Evolutionary conservation across 2,797 vertebrate species (phyloP), one percentile per base, ranked within the genome.

Genomic region (Peromyscus attwateri): DNA sequence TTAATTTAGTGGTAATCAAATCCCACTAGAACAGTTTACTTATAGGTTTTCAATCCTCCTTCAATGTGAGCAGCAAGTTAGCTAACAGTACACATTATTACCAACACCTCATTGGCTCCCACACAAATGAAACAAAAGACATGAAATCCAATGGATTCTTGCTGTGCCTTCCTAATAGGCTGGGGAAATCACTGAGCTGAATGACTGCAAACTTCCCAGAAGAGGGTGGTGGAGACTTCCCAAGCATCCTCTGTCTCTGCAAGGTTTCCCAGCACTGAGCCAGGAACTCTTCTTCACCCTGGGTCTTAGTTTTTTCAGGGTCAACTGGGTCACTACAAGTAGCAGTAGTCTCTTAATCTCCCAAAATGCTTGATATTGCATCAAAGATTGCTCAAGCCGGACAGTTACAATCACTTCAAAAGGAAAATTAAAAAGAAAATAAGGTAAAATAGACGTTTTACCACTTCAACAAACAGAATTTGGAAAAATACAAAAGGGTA

Each of bases 381-480:
- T 52, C 25, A 91, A 92, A 87, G 49, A 57, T 12, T 75, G 82
- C 16, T 49, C 40, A 91, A 91, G 55, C 37, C 92, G 9, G 43
- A 88, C 34, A 87, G 87, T 46, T 87, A 82, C 34, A 94, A 85
- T 68, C 40, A 93, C 68, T 77, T n/a, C 91, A 66, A 40, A 90
- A 89, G 55, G 23, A 55, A 87, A 87, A 87, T 16, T 70, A 37
- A 37, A 87, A 68, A 25, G 29, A 68, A 85, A 68, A 29, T 29
- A 27, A 87, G 34, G 52, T 70, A 52, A 87, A 76, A 34, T 19
- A n/a, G 27, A 8, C 17, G 84, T 91, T 90, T 75, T 96, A 94
- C 87, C 52, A 91, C 40, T 82, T 94, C 79, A 95, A 95, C 40
- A 92, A 97, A 87, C 8, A 95, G 49, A 92, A 94, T 13, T 4